Conservation (phyloP, 2,797 vertebrate species). For the Phataginus tetradactyla region DNA sequence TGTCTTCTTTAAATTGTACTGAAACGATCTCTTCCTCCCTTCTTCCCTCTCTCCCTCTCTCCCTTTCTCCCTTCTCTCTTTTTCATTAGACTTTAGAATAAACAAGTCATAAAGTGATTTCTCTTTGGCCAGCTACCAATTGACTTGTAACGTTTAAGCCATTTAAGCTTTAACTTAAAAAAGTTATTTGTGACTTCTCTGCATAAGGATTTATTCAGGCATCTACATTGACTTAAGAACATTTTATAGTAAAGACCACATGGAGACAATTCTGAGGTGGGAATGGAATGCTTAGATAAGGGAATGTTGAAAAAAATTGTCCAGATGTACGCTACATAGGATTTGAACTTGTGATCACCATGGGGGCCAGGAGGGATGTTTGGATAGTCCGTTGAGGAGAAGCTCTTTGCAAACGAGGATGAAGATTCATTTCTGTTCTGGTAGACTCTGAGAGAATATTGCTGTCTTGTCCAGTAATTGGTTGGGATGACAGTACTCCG, state of each 20-base stretch:
- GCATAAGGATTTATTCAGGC: background rate
- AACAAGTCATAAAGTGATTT: background rate
- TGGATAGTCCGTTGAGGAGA: background rate
- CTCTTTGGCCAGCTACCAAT: background rate
- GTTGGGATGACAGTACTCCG: background rate
- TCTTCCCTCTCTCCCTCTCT: background rate
- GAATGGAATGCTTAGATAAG: background rate
- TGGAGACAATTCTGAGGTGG: background rate
- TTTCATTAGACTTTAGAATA: background rate
- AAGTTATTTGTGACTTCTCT: background rate
- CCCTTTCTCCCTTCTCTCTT: background rate
- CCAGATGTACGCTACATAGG: background rate
- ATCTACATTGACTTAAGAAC: background rate
- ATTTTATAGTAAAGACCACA: background rate
- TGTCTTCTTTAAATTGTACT: background rate
- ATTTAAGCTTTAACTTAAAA: slow-evolving; percentile 4
- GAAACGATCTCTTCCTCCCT: background rate
- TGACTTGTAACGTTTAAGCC: background rate
- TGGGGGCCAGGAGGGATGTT: background rate
- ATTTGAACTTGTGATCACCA: background rate
- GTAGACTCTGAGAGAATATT: background rate
- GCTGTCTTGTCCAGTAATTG: background rate
- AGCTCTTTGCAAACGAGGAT: slow-evolving; percentile 32
- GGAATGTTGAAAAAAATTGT: background rate
- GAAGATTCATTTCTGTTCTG: background rate